Evolutionary conservation across 2,113 vertebrate species (phyloP).

Genomic region (Suricata suricatta): DNA sequence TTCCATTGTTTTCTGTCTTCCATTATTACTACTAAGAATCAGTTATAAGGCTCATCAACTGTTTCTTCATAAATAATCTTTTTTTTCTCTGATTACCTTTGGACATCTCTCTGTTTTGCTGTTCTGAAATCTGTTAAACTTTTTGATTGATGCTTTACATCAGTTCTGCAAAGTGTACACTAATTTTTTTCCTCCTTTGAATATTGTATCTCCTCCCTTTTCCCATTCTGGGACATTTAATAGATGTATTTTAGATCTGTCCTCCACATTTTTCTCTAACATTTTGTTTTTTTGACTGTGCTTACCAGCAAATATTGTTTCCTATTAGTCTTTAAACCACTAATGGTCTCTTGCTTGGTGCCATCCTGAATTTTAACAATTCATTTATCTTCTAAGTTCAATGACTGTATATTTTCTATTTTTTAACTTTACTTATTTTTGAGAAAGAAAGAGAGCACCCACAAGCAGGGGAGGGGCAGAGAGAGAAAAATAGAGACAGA

Average conservation of each 20-base stretch:
- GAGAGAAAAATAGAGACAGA: no score
- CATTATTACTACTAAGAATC: slow-evolving; percentile 5
- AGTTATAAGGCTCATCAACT: not conserved
- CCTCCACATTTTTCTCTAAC: not conserved
- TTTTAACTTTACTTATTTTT: no score
- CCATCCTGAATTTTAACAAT: not conserved
- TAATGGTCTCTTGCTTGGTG: not conserved
- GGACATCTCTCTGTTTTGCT: not conserved
- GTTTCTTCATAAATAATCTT: not conserved
- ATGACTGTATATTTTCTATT: not conserved
- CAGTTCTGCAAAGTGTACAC: not conserved
- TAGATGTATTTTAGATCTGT: not conserved
- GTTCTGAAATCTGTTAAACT: not conserved
- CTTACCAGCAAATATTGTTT: not conserved
- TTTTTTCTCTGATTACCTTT: not conserved
- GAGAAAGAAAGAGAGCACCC: no score
- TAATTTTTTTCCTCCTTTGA: not conserved
- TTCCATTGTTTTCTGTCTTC: not conserved
- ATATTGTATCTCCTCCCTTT: not conserved
- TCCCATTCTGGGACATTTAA: not conserved
- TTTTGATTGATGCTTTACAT: not conserved
- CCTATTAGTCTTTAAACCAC: not conserved
- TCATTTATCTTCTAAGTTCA: not conserved
- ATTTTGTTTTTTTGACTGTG: not conserved
- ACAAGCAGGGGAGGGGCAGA: no score